Evolutionary conservation across 2,888 invertebrate genomes (phyloP).

Genomic region (Drosophila buzzatii): DNA sequence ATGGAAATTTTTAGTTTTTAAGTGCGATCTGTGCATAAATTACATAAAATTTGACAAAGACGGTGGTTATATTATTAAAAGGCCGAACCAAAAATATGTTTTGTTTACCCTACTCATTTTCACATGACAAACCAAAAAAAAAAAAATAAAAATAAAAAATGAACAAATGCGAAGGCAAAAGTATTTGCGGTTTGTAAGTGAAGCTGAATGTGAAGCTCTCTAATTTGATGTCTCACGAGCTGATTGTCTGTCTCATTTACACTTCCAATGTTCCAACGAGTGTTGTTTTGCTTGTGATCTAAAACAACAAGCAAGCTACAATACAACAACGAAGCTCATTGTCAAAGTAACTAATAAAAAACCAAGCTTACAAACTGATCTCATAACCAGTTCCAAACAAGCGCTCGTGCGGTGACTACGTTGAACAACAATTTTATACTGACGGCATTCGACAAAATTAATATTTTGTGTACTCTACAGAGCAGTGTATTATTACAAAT

Average conservation of each 20-base stretch:
- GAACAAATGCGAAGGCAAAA: conserved; percentile 42
- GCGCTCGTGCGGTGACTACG: conserved; percentile 64
- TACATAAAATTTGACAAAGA: conserved; percentile 52
- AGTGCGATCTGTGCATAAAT: conserved; percentile 1
- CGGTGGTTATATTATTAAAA: conserved; percentile 46
- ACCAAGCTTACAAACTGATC: conserved; percentile 77
- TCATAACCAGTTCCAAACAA: conserved; percentile 78
- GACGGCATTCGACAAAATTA: background rate
- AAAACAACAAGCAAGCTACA: conserved; percentile 21
- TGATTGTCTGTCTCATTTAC: conserved; percentile 36
- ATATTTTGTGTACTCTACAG: background rate
- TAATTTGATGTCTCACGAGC: background rate
- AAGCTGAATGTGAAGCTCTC: conserved; percentile 8
- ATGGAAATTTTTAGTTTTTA: conserved; percentile 4
- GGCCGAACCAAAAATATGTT: conserved; percentile 35
- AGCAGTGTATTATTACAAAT: background rate
- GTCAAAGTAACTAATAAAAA: conserved; percentile 83
- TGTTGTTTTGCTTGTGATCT: conserved; percentile 1
- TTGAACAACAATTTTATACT: background rate
- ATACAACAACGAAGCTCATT: conserved; percentile 79
- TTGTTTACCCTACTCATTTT: conserved; percentile 69
- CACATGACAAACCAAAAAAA: conserved; percentile 36
- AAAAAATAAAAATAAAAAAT: conserved; percentile 11
- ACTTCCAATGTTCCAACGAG: background rate
- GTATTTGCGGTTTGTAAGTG: conserved; percentile 62